These are phyloP conservation scores for Mionectes macconnelli DNA, from an alignment of 2,113 vertebrate species.

Conservation along the genomic window DNA sequence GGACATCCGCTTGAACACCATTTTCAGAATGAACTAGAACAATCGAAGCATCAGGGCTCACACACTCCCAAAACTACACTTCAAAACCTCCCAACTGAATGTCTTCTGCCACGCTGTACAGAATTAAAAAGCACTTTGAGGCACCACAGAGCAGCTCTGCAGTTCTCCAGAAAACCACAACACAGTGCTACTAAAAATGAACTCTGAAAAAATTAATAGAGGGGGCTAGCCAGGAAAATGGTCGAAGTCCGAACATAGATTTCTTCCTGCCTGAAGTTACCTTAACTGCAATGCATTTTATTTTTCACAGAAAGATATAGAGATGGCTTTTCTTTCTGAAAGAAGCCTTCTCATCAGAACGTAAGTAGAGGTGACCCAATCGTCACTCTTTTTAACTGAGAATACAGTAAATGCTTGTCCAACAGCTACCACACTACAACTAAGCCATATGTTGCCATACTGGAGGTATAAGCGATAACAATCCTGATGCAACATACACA, in stretches of 20 bases:
- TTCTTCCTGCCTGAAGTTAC: background rate
- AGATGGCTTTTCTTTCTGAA: background rate
- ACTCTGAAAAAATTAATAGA: background rate
- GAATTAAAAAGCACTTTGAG: background rate
- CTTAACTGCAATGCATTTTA: background rate
- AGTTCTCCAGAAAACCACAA: background rate
- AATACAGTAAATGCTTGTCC: background rate
- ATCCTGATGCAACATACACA: background rate
- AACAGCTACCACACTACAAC: background rate
- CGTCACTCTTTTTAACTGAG: background rate
- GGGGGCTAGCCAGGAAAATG: background rate
- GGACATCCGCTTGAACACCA: background rate
- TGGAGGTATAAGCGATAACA: background rate
- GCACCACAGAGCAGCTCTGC: background rate
- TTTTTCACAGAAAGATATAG: background rate
- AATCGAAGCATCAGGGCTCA: background rate
- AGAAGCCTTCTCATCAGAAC: background rate
- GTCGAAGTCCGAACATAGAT: background rate
- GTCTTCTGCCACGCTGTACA: background rate
- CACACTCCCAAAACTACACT: background rate
- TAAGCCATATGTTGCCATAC: background rate
- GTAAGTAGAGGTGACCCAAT: background rate
- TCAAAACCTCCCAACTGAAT: fast-evolving
- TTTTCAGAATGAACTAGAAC: background rate
- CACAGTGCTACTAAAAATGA: background rate